Evolutionary conservation across 2,888 invertebrate genomes (phyloP), one percentile per base, ranked within the genome.

Genomic region (Cephus pygmeus): DNA sequence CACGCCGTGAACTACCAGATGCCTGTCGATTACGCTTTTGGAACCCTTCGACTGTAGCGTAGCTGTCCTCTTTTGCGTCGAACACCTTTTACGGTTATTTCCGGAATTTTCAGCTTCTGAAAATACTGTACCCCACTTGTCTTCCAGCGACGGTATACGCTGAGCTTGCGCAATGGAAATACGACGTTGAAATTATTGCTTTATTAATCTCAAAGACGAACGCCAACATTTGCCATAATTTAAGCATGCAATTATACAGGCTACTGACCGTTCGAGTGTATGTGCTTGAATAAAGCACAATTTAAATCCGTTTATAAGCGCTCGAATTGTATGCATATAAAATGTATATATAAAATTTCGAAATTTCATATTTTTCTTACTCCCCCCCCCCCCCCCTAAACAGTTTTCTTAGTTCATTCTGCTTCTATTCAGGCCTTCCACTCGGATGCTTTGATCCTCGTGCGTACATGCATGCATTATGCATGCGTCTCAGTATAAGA

Each of bases 1-100:
- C 79, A 78, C 40, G 78, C 76, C 77, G 77, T 23, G 74, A 35
- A 74, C 35, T 15, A 35, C 74, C 74, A 35, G 35, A 35, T 30
- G 74, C 3, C 71, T 34, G 74, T 12, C 74, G 74, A 74, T 74
- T 35, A 23, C 35, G 23, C 56, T 56, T 2, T 23, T 23, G 2
- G 23, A 56, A 56, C 23, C 23, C 56, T 56, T 56, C 9, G 3
- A 56, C 9, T 23, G 56, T 23, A 23, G 23, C 56, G 9, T 56
- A 23, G 1, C 23, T 9, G 2, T 56, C 9, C 56, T 56, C 15
- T 40, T 40, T 56, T 6, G 2, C 56, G 15, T 23, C 23, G 56
- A 56, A 23, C 56, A 23, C 23, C 23, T 56, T 56, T 56, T 56
- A 23, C 3, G 56, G 23, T 56, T 9, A 23, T 9, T 56, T 56